phyloP scores from a whole-genome alignment of 2,888 invertebrate species.

The Xylota segnis region DNA sequence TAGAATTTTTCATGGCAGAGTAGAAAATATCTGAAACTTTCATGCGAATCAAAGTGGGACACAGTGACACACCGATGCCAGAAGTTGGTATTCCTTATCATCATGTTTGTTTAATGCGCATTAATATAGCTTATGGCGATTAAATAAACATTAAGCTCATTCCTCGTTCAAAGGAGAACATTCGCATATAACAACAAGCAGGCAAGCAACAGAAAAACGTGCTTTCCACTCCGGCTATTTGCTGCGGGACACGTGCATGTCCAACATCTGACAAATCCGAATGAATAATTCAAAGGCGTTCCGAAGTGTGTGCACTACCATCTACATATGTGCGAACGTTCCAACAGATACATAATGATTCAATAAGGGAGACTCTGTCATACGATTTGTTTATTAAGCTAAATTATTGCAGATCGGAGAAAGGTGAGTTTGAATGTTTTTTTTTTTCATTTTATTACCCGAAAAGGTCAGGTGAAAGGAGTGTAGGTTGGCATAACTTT shows the following conservation, averaged over 20 bases:
- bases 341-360: neutral
- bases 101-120: conserved; percentile 40
- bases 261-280: neutral
- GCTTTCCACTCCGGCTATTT: neutral
- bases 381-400: neutral
- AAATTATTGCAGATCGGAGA: neutral
- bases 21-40: neutral
- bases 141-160: conserved; percentile 17
- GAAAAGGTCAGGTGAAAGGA: conserved; percentile 36
- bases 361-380: neutral
- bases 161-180: neutral
- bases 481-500: conserved; percentile 1
- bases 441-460: neutral
- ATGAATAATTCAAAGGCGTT: conserved; percentile 8
- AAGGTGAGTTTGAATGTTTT: neutral
- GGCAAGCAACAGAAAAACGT: neutral
- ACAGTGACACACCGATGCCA: neutral
- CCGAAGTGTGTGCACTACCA: neutral
- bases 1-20: neutral
- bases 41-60: conserved; percentile 1
- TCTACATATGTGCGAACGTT: neutral
- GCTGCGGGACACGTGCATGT: neutral
- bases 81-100: neutral
- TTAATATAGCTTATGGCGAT: conserved; percentile 16
- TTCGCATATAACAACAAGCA: neutral